Evolutionary conservation across 1,140 invertebrate genomes (phyloP).

Genomic region (Zaprionus africanus): DNA sequence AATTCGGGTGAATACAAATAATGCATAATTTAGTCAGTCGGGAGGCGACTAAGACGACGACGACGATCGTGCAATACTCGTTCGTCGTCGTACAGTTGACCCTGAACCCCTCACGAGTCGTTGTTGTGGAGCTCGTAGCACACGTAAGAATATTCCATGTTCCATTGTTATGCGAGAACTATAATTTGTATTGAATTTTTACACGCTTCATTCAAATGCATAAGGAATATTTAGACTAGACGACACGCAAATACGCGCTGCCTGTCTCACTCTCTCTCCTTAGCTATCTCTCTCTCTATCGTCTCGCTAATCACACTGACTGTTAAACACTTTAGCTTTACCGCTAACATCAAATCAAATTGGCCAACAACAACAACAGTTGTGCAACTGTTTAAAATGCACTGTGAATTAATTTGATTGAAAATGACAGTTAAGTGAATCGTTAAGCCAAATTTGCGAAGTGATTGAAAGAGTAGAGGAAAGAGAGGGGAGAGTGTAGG

Average conservation of each 20-base stretch:
- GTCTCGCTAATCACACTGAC: neutral
- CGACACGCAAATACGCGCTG: neutral
- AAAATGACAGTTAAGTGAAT: conserved; percentile 71
- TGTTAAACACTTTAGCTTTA: conserved; percentile 12
- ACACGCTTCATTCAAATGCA: conserved; percentile 70
- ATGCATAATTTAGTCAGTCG: conserved; percentile 68
- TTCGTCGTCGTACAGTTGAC: conserved; percentile 47
- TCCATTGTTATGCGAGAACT: conserved; percentile 52
- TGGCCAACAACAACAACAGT: conserved; percentile 16
- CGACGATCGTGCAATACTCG: conserved; percentile 62
- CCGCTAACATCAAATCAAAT: conserved; percentile 21
- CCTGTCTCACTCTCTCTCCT: neutral
- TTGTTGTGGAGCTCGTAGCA: conserved; percentile 19
- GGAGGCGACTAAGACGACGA: neutral
- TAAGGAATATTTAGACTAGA: neutral
- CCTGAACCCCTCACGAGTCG: conserved; percentile 63
- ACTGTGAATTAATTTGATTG: conserved; percentile 64
- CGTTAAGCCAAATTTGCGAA: conserved; percentile 69
- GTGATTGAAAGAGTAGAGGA: conserved; percentile 42
- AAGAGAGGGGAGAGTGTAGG: conserved; percentile 34
- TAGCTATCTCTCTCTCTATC: neutral
- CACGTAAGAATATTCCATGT: conserved; percentile 58
- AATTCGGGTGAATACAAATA: conserved; percentile 58
- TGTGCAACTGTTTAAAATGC: conserved; percentile 72
- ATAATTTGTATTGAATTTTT: conserved; percentile 72